These are phyloP conservation scores for Hirtodrosophila confusa DNA, from an alignment of 2,888 invertebrate genomes.

Conservation along the genomic window DNA sequence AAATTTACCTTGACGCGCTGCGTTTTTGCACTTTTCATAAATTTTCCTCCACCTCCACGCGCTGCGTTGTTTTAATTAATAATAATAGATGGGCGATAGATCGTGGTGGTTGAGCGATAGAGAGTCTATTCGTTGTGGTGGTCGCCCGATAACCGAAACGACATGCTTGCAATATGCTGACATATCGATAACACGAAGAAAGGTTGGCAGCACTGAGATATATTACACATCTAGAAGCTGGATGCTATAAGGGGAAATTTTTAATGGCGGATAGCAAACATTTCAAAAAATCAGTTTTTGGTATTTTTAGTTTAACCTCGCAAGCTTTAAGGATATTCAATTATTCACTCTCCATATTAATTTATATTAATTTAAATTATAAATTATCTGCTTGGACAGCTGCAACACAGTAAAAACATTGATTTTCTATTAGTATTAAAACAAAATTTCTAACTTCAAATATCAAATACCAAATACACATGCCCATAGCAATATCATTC, in stretches of 20 bases:
- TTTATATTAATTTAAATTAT: too few species aligned
- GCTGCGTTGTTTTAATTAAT: constrained; percentile 64
- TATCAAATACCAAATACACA: too few species aligned
- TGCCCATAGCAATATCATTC: too few species aligned
- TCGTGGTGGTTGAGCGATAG: constrained; percentile 53
- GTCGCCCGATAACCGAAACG: constrained; percentile 8
- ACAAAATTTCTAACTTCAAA: too few species aligned
- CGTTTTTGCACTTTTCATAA: constrained; percentile 64
- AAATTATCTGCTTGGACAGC: too few species aligned
- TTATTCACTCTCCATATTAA: too few species aligned
- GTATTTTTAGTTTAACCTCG: too few species aligned
- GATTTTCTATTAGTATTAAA: too few species aligned
- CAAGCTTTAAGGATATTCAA: too few species aligned
- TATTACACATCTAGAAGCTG: neutral
- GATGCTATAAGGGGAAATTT: neutral
- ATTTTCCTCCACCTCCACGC: constrained; percentile 62
- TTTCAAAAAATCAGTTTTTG: neutral
- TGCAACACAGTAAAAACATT: too few species aligned
- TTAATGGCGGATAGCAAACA: neutral
- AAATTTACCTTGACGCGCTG: constrained; percentile 56
- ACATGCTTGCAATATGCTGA: constrained; percentile 12
- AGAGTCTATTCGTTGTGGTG: constrained; percentile 21
- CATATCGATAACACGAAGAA: constrained; percentile 15
- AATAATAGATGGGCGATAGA: constrained; percentile 59
- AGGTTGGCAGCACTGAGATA: constrained; percentile 13